Evolutionary conservation across 2,797 vertebrate species (phyloP).

Genomic region (Dermochelys coriacea): DNA sequence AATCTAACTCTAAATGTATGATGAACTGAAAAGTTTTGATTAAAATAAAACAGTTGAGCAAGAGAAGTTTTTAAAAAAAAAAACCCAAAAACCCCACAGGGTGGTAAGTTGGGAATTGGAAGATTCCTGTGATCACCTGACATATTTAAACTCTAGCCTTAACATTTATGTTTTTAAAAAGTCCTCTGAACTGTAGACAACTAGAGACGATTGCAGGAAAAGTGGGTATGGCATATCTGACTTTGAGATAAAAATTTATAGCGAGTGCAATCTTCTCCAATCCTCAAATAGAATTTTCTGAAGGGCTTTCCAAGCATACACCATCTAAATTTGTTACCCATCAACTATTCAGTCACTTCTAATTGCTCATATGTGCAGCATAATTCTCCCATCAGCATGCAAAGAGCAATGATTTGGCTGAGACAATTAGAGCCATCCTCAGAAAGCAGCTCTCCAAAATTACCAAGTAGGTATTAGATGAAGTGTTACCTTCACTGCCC

Average conservation of each 20-base stretch:
- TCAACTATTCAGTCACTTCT: not conserved
- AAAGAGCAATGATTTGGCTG: not conserved
- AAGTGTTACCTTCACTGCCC: not conserved
- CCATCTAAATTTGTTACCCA: not conserved
- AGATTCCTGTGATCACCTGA: not conserved
- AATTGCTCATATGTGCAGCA: not conserved
- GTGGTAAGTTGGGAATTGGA: not conserved
- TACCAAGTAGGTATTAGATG: not conserved
- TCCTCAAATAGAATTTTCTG: not conserved
- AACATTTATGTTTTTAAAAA: not conserved
- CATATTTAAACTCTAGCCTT: not conserved
- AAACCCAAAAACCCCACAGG: not conserved
- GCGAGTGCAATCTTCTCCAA: not conserved
- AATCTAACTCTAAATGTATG: not conserved
- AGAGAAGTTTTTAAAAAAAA: not conserved
- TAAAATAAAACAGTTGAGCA: not conserved
- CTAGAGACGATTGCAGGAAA: fast-evolving
- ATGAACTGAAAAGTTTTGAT: not conserved
- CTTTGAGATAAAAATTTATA: not conserved
- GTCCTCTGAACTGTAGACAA: not conserved
- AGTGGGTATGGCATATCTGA: not conserved
- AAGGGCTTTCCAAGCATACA: not conserved
- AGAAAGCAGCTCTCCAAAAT: not conserved
- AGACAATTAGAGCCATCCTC: not conserved
- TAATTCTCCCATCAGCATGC: not conserved